These are phyloP conservation scores for Eilema sororculum DNA, from an alignment of 2,888 invertebrate species.

Conservation along the genomic window DNA sequence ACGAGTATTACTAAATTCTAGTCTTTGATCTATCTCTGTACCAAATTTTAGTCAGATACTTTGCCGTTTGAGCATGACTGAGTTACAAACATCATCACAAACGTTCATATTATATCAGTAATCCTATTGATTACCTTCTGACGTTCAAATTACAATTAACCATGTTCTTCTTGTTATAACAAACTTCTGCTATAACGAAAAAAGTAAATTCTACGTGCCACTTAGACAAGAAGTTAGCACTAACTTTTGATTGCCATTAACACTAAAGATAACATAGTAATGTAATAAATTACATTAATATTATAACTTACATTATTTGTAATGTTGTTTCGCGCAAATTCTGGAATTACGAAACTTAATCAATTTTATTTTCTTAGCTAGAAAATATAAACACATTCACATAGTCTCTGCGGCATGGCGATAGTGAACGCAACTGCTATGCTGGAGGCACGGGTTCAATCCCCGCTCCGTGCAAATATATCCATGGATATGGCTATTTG, in stretches of 20 bases:
- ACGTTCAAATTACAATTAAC: background rate
- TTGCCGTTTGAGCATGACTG: no score
- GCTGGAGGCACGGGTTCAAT: no score
- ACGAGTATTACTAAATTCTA: no score
- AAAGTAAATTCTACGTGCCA: background rate
- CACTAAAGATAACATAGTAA: background rate
- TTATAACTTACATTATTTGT: background rate
- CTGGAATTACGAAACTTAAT: background rate
- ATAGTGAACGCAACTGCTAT: no score
- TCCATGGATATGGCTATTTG: no score
- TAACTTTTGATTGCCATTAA: background rate
- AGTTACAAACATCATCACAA: no score
- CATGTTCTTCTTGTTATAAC: background rate
- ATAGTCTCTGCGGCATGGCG: no score
- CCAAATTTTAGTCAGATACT: no score
- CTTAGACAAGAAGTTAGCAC: background rate
- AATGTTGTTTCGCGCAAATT: background rate
- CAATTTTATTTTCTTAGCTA: background rate
- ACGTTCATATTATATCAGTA: no score
- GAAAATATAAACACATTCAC: no score
- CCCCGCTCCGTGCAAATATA: no score
- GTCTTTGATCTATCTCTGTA: no score
- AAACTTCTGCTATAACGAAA: background rate
- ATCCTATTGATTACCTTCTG: background rate
- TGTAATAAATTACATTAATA: background rate